Evolutionary conservation across 2,888 invertebrate species (phyloP), one percentile per base, ranked within the genome.

Genomic region (Meta bourneti): DNA sequence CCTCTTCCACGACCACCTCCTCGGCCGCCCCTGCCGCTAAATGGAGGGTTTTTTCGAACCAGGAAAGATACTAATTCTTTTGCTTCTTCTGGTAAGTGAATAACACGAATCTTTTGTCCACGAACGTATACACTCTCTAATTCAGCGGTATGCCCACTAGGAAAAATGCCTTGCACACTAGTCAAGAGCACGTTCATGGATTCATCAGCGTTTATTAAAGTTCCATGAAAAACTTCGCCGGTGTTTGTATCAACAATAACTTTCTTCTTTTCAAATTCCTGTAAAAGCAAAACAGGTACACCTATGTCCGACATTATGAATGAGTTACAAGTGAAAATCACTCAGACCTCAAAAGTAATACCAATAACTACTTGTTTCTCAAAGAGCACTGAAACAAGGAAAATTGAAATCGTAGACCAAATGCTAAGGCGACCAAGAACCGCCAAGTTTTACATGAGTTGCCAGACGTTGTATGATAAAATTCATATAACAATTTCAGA

Each of bases 71-170:
- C 19, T n/a, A 0, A 5, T 0, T 78, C 54, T 16, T 49, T 70
- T 0, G 89, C 83, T 7, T 77, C 69, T 1, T 81, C 75, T 0
- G 89, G 83, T 2, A 89, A 34, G 1, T 8, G 11, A 16, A 89
- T 72, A 20, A 34, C 19, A 0, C 89, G 52, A 4, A 89, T 71
- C 13, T 71, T 83, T 8, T 77, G 75, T 0, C 89, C 83, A 48
- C 83, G 83, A 1, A 89, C 48, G 51, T 78, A 89, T 0, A 89
- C 83, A 7, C 51, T 78, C 0, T 78, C 69, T 71, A 89, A 77
- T 5, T 89, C 54, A 0, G 48, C 13, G 2, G 48, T 72, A 7
- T 83, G 61, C 0, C 89, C 89, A 54, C 77, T 77, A 16, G 54
- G 20, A 2, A 79, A 78, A n/a, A 70, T 72, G 2, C 71, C 79